Conservation (phyloP, 2,888 invertebrate species). For the Protonemura montana region DNA sequence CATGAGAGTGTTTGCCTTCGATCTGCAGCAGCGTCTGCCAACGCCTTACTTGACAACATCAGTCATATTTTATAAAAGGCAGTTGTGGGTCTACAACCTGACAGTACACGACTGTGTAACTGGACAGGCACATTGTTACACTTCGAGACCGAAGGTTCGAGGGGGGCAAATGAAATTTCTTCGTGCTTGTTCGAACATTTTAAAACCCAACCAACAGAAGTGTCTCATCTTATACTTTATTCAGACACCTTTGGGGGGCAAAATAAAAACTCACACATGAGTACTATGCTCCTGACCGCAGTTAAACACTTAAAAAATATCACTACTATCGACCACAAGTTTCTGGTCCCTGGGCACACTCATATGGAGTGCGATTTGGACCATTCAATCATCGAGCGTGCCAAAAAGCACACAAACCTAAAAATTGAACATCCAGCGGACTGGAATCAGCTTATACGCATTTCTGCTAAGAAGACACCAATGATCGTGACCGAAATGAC, state of each 20-base stretch:
- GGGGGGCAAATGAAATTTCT: slow-evolving; percentile 35
- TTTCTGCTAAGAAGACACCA: too few species aligned
- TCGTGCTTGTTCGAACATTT: slow-evolving; percentile 32
- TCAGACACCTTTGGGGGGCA: slow-evolving; percentile 31
- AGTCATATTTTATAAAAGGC: slow-evolving; percentile 37
- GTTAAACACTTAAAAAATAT: slow-evolving; percentile 14
- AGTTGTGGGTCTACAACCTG: slow-evolving; percentile 39
- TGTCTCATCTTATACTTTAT: slow-evolving; percentile 30
- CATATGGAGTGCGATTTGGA: slow-evolving; percentile 42
- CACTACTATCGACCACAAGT: slow-evolving; percentile 40
- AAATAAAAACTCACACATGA: slow-evolving; percentile 32
- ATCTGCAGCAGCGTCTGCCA: slow-evolving; percentile 41
- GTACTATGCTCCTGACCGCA: slow-evolving; percentile 35
- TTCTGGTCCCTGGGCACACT: slow-evolving; percentile 42
- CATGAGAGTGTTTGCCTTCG: slow-evolving; percentile 23
- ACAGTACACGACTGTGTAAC: slow-evolving; percentile 37
- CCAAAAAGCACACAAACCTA: neutral
- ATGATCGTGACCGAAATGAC: too few species aligned
- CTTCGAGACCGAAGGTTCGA: slow-evolving; percentile 18
- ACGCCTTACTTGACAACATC: slow-evolving; percentile 39
- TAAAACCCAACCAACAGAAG: slow-evolving; percentile 19
- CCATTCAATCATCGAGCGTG: slow-evolving; percentile 37
- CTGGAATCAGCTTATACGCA: slow-evolving; percentile 23
- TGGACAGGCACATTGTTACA: slow-evolving; percentile 29
- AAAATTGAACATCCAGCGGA: slow-evolving; percentile 26